These are phyloP conservation scores for Eupsittula cactorum DNA, from an alignment of 2,113 vertebrate species.

Conservation along the genomic window DNA sequence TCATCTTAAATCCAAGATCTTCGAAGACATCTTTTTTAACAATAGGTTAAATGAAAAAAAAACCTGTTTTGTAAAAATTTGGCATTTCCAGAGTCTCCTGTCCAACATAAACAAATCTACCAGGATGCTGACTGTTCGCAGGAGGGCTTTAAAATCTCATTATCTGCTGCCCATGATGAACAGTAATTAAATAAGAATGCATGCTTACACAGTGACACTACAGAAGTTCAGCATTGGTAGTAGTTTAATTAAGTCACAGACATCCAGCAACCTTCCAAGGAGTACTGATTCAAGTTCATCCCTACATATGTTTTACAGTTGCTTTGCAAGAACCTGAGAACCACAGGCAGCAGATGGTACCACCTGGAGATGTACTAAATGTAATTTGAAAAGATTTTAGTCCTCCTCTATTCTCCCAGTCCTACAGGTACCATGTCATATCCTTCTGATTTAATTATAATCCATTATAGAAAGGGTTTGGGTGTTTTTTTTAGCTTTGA, in stretches of 20 bases:
- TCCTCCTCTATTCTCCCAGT: not conserved
- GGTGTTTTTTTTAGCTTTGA: not conserved
- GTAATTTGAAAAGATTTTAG: not conserved
- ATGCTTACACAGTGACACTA: not conserved
- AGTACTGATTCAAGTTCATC: not conserved
- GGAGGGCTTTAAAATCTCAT: not conserved
- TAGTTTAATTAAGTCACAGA: not conserved
- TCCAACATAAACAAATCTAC: not conserved
- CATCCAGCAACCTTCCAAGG: not conserved
- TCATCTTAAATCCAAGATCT: not conserved
- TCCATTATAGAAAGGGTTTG: accelerated
- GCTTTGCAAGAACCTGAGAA: not conserved
- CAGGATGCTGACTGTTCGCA: not conserved
- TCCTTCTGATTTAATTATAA: not conserved
- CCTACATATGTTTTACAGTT: not conserved
- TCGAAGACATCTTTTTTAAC: accelerated
- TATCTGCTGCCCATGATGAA: not conserved
- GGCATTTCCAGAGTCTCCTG: not conserved
- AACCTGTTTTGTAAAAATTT: not conserved
- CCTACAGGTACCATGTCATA: not conserved
- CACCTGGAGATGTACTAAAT: not conserved
- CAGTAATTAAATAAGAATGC: not conserved
- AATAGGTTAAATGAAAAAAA: not conserved
- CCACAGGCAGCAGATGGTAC: not conserved
- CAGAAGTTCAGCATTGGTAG: not conserved